These are phyloP conservation scores for Arion vulgaris DNA, from an alignment of 1,140 invertebrate genomes.

Conservation along the genomic window DNA sequence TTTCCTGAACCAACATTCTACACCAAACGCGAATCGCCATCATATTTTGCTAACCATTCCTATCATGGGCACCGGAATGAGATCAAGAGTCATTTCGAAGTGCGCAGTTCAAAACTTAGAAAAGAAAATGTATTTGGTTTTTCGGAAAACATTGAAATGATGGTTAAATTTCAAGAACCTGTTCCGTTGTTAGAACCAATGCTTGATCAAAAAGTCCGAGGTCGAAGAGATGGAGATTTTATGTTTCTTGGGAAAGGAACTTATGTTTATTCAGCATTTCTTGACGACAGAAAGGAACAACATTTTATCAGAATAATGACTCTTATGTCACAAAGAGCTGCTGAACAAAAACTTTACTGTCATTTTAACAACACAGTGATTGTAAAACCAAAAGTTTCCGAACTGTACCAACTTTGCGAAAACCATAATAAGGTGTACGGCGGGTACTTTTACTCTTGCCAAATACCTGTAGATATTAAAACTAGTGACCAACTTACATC, in stretches of 20 bases:
- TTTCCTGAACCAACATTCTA: neutral
- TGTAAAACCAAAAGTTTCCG: neutral
- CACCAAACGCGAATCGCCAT: neutral
- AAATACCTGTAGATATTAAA: constrained; percentile 17
- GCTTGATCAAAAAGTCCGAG: neutral
- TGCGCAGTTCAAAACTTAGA: neutral
- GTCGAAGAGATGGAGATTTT: constrained; percentile 29
- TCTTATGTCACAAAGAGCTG: constrained; percentile 28
- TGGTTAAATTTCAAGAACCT: neutral
- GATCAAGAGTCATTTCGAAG: neutral
- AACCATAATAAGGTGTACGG: constrained; percentile 59
- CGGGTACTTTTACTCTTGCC: constrained; percentile 54
- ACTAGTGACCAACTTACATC: constrained; percentile 23
- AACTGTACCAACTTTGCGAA: constrained; percentile 59
- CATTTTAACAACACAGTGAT: constrained; percentile 9
- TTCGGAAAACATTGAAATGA: neutral
- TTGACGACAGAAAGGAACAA: constrained; percentile 39
- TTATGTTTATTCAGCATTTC: constrained; percentile 45
- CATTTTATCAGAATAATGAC: constrained; percentile 37
- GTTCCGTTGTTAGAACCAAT: constrained; percentile 2
- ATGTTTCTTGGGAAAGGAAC: constrained; percentile 6
- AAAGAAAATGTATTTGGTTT: neutral
- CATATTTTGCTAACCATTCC: neutral
- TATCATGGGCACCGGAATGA: neutral
- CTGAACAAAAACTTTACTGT: constrained; percentile 30